Evolutionary conservation across 2,888 invertebrate species (phyloP).

Genomic region (Tiliacea citrago): DNA sequence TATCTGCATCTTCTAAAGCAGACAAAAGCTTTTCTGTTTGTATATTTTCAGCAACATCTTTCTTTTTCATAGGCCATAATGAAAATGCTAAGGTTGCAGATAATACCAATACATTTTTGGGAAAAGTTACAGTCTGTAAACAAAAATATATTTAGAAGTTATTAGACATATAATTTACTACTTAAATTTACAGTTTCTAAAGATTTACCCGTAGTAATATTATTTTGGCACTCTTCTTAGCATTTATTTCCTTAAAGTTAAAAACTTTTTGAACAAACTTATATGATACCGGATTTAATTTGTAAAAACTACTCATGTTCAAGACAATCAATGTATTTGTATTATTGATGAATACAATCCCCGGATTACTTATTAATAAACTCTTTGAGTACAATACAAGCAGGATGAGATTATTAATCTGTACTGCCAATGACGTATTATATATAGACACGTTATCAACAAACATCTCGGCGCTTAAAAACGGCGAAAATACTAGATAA

Average conservation of each 20-base stretch:
- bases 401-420: no score
- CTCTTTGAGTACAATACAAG: no score
- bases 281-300: slow-evolving; percentile 51
- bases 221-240: slow-evolving; percentile 23
- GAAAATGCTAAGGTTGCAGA: slow-evolving; percentile 74
- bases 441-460: no score
- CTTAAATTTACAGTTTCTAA: no score
- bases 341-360: no score
- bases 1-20: slow-evolving; percentile 91
- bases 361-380: no score
- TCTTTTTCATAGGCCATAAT: slow-evolving; percentile 81
- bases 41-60: slow-evolving; percentile 61
- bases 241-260: slow-evolving; percentile 27
- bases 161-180: background rate
- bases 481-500: no score
- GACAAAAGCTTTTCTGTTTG: slow-evolving; percentile 73
- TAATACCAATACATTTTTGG: slow-evolving; percentile 50
- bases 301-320: slow-evolving; percentile 43
- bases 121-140: slow-evolving; percentile 51
- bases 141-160: background rate
- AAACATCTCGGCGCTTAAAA: no score
- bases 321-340: background rate
- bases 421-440: no score
- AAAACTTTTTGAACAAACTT: slow-evolving; percentile 45
- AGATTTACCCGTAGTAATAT: slow-evolving; percentile 36